These are phyloP conservation scores for Pristionchus exspectatus DNA, from an alignment of 2,888 invertebrate species.

Conservation along the genomic window DNA sequence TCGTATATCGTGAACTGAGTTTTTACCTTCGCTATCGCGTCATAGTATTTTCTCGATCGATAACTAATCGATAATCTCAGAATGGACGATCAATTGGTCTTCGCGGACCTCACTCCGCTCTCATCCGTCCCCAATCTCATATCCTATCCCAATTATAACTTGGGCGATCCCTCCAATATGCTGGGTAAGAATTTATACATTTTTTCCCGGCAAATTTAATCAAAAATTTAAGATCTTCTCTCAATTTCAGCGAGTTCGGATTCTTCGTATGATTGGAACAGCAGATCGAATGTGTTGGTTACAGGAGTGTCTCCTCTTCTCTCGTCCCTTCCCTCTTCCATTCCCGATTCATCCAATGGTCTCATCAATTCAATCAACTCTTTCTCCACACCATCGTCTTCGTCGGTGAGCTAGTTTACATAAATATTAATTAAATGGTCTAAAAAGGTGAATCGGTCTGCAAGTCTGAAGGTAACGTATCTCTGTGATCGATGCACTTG, in stretches of 20 bases:
- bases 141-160: neutral
- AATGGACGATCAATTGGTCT: constrained; percentile 51
- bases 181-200: neutral
- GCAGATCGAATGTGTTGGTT: neutral
- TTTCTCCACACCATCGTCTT: constrained; percentile 19
- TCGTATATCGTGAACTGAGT: neutral
- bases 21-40: neutral
- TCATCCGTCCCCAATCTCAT: neutral
- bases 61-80: neutral
- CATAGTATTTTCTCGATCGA: neutral
- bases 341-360: neutral
- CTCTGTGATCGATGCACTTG: no score
- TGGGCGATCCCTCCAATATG: neutral
- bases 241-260: neutral
- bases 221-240: neutral
- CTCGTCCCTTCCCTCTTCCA: neutral
- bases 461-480: neutral
- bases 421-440: no score
- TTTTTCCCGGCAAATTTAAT: neutral
- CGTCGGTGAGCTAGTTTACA: neutral
- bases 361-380: constrained; percentile 35
- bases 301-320: constrained; percentile 6
- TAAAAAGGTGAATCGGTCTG: no score
- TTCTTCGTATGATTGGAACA: neutral
- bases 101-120: constrained; percentile 37